Evolutionary conservation across 1,140 invertebrate genomes (phyloP).

Genomic region (Drosophila nikananu): DNA sequence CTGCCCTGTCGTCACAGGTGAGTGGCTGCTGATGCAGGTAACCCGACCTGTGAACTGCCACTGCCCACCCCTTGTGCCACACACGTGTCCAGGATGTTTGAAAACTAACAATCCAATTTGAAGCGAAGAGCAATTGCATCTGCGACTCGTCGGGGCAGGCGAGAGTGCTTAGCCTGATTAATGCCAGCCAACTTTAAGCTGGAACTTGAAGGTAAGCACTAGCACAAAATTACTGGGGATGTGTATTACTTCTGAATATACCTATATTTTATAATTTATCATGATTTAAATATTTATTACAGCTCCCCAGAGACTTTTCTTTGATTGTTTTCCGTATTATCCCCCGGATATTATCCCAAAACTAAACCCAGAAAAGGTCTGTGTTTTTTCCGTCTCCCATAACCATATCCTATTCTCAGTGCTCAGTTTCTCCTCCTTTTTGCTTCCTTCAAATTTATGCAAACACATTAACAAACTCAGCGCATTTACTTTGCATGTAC

Average conservation of each 20-base stretch:
- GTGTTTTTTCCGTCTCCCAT: not conserved
- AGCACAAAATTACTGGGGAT: too few relatives aligned
- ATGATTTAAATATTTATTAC: not conserved
- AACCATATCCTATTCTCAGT: constrained; percentile 15
- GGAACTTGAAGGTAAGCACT: constrained; percentile 25
- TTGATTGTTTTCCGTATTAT: not conserved
- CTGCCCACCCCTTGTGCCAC: not conserved
- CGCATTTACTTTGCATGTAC: constrained; percentile 49
- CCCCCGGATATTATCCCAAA: not conserved
- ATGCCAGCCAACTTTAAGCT: constrained; percentile 41
- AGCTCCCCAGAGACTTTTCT: not conserved
- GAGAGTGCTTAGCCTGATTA: constrained; percentile 52
- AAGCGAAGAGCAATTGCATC: constrained; percentile 35
- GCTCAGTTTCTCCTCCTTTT: constrained; percentile 18
- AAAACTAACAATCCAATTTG: constrained; percentile 61
- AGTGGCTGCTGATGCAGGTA: constrained; percentile 44
- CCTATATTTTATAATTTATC: not conserved
- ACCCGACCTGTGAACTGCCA: not conserved
- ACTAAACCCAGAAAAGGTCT: constrained; percentile 5
- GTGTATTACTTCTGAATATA: not conserved
- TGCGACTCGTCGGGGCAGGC: constrained; percentile 7
- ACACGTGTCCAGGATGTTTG: constrained; percentile 23
- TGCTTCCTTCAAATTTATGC: constrained; percentile 67
- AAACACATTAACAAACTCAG: constrained; percentile 81
- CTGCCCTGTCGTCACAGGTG: constrained; percentile 21